Percentiles rank a stretch among this genome's conserved stretches.
Evolutionary conservation across 1,140 invertebrate genomes (phyloP).

Genomic region (Lanistes nyassanus): DNA sequence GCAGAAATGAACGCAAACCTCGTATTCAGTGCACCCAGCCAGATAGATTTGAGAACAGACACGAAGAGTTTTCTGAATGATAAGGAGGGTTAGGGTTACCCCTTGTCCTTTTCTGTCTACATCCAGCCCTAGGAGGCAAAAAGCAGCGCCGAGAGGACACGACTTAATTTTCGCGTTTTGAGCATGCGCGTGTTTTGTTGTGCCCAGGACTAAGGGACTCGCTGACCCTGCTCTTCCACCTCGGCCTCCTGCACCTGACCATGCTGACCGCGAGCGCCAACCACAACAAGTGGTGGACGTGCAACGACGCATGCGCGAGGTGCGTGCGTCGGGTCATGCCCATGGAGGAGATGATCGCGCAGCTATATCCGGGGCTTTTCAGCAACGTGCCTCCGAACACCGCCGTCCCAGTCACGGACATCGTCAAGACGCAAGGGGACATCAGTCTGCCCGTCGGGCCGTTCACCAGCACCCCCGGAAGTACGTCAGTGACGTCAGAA

Average conservation of each 20-base stretch:
- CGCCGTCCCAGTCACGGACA: constrained; percentile 2
- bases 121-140: no score
- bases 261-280: constrained; percentile 7
- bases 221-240: not conserved
- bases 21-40: no score
- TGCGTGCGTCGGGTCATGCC: constrained; percentile 27
- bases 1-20: no score
- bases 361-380: constrained; percentile 38
- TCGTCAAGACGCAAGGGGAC: constrained; percentile 1
- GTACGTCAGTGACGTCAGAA: not conserved
- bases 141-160: no score
- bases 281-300: constrained; percentile 34
- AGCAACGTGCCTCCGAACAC: constrained; percentile 22
- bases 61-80: no score
- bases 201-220: no score
- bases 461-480: no score
- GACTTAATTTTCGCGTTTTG: no score
- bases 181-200: no score
- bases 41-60: no score
- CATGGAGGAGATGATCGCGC: constrained; percentile 31
- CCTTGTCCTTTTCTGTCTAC: no score
- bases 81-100: no score
- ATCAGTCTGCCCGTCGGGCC: not conserved
- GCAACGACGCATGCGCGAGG: constrained; percentile 25
- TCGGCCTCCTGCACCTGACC: not conserved